phyloP scores from a whole-genome alignment of 2,888 invertebrate genomes.

The Blastobasis lacticolella region DNA sequence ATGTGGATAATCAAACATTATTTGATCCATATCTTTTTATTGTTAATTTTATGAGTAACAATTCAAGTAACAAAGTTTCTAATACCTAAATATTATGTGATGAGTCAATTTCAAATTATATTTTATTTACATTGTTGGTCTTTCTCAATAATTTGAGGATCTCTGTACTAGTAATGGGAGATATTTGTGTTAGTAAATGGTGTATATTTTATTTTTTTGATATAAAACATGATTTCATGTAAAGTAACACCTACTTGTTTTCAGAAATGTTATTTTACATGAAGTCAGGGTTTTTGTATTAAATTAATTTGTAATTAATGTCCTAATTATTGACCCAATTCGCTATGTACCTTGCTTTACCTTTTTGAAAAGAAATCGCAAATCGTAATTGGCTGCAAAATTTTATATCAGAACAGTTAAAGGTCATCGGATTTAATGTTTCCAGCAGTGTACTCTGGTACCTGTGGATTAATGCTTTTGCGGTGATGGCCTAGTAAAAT shows the following conservation, averaged over 20 bases:
- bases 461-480: slow-evolving; percentile 5
- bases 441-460: background rate
- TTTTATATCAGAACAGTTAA: background rate
- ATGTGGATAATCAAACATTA: background rate
- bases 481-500: slow-evolving; percentile 45
- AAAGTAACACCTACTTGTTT: background rate
- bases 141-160: slow-evolving; percentile 5
- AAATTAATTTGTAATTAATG: slow-evolving; percentile 4
- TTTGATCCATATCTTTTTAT: background rate
- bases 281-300: too few relatives aligned
- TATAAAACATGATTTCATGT: background rate
- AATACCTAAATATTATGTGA: background rate
- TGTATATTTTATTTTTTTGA: slow-evolving; percentile 8
- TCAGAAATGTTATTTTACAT: background rate
- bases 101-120: background rate
- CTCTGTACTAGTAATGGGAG: slow-evolving; percentile 10
- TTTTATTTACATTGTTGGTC: slow-evolving; percentile 1
- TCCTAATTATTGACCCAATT: background rate
- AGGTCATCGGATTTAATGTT: background rate
- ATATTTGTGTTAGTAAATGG: slow-evolving; percentile 7
- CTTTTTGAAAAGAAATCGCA: background rate
- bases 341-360: slow-evolving; percentile 6
- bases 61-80: background rate
- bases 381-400: background rate
- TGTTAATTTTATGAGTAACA: background rate